These are phyloP conservation scores for Tupaia tana DNA, from an alignment of 2,113 vertebrate genomes.

Conservation along the genomic window DNA sequence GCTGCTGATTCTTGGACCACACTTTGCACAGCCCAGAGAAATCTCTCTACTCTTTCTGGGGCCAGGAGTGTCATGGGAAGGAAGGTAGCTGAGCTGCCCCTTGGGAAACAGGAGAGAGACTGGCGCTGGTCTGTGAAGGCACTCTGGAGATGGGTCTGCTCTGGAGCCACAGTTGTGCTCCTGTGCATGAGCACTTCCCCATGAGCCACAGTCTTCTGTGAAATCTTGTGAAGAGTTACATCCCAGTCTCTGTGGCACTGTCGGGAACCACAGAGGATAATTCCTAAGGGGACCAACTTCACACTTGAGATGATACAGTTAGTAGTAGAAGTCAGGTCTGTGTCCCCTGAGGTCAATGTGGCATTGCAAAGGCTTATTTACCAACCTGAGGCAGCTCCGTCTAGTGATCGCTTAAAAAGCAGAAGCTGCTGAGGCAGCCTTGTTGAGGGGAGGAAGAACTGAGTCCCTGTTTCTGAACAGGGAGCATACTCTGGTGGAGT, in stretches of 20 bases:
- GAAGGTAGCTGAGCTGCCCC: not conserved
- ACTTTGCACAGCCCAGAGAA: not conserved
- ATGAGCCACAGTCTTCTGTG: not conserved
- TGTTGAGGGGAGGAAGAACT: fast-evolving
- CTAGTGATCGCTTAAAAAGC: not conserved
- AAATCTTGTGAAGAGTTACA: not conserved
- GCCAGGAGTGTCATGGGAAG: not conserved
- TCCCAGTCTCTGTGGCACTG: not conserved
- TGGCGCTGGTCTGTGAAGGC: not conserved
- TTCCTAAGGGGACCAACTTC: not conserved
- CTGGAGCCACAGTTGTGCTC: not conserved
- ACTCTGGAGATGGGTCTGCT: not conserved
- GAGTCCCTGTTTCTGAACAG: not conserved
- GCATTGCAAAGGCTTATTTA: not conserved
- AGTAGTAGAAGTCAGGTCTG: not conserved
- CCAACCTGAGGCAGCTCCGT: not conserved
- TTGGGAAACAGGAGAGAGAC: not conserved
- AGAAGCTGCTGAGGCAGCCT: not conserved
- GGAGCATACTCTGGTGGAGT: not conserved
- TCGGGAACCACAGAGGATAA: not conserved
- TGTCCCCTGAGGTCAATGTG: not conserved
- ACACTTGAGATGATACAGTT: not conserved
- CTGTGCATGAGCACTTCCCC: not conserved
- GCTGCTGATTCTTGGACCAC: not conserved
- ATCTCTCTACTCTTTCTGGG: not conserved